Evolutionary conservation across 1,140 invertebrate genomes (phyloP).

Genomic region (Nasonia vitripennis): DNA sequence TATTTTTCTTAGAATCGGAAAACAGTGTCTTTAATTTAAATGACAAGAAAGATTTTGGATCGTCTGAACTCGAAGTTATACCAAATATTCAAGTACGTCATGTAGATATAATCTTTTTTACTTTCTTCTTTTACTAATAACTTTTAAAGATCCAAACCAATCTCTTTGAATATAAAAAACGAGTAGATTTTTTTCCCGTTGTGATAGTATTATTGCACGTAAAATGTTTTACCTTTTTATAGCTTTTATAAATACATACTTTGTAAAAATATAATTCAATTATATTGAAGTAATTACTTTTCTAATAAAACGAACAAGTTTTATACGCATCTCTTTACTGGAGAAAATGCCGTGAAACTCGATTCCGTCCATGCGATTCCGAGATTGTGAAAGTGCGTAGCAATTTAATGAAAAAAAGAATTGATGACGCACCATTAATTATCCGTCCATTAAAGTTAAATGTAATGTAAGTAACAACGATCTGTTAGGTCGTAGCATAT

Average conservation of each 20-base stretch:
- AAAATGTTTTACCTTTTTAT: not conserved
- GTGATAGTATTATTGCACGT: slow-evolving; percentile 1
- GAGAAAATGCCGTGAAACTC: not conserved
- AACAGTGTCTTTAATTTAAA: not conserved
- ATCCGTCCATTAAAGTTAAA: slow-evolving; percentile 45
- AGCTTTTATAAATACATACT: not conserved
- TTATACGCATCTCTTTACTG: not conserved
- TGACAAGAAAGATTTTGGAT: not conserved
- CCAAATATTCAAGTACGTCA: not conserved
- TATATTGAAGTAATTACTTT: not conserved
- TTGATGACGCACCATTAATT: slow-evolving; percentile 34
- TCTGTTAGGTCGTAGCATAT: not conserved
- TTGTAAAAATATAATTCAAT: not conserved
- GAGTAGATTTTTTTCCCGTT: not conserved
- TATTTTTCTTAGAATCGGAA: not conserved
- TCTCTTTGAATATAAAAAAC: not conserved
- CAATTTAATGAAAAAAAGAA: not conserved
- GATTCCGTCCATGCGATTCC: not conserved
- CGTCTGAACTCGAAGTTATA: not conserved
- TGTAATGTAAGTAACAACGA: slow-evolving; percentile 6
- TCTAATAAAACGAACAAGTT: not conserved
- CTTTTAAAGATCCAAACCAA: not conserved
- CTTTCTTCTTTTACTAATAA: not conserved
- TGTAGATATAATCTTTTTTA: not conserved
- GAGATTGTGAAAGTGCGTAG: not conserved